These are phyloP conservation scores for Nesometra sesokonis DNA, from an alignment of 35 echinoderm and acorn worm genomes.

Conservation along the genomic window DNA sequence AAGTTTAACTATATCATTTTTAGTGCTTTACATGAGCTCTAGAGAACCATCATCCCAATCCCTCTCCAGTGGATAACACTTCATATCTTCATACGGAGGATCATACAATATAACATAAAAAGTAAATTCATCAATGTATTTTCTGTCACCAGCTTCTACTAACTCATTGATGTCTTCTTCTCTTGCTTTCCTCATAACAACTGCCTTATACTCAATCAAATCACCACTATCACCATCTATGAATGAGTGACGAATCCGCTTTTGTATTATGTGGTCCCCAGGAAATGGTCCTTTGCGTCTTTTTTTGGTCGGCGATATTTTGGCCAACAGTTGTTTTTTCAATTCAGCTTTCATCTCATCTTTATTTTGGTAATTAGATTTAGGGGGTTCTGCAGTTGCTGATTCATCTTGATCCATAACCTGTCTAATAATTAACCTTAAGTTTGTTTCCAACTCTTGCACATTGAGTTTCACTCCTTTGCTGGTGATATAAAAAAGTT, in stretches of 20 bases:
- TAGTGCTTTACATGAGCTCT: constrained; percentile 17
- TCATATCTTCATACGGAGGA: constrained; percentile 4
- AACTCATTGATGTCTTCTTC: constrained; percentile 15
- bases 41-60: background rate
- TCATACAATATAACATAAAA: constrained; percentile 27
- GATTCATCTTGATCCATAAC: background rate
- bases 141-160: constrained; percentile 4
- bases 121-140: no score
- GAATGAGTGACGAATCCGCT: constrained; percentile 6
- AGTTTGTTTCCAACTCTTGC: constrained; percentile 16
- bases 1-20: no score
- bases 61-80: constrained; percentile 17
- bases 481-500: background rate
- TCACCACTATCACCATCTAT: constrained; percentile 12
- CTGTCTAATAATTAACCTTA: constrained; percentile 19
- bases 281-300: constrained; percentile 17
- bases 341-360: background rate
- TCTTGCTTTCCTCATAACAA: constrained; percentile 25
- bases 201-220: constrained; percentile 17
- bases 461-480: constrained; percentile 10
- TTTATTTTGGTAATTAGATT: no score
- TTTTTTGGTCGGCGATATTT: constrained; percentile 7
- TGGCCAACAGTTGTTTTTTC: background rate
- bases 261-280: constrained; percentile 5
- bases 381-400: no score